Evolutionary conservation across 2,888 invertebrate genomes (phyloP), one percentile per base, ranked within the genome.

Genomic region (Epirrhoe tristata): DNA sequence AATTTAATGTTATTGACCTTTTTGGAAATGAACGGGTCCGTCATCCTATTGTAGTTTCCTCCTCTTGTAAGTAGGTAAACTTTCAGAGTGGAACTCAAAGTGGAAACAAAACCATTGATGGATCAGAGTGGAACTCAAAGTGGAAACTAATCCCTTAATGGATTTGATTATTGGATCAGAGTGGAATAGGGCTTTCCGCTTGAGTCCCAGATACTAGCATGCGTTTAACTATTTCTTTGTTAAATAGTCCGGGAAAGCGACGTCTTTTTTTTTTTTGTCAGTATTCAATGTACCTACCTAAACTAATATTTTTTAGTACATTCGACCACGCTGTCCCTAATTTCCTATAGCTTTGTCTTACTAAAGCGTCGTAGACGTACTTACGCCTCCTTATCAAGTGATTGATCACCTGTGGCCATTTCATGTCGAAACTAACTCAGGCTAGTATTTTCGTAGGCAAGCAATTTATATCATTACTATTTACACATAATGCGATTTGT

Each of bases 401-500:
- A 81, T 83, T 84, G 82, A 86, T 82, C 74, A 76, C 79, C 73
- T 36, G 76, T 72, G 62, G 67, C 61, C 72, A 73, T 66, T 67
- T 52, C 67, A 75, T 90, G 87, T 84, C 74, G 85, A 80, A 87
- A 90, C 66, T 71, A 73, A 80, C 80, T 80, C 71, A 74, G 74
- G 73, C 74, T 63, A 70, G 53, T 77, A 79, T 77, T 81, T 80
- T 77, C 75, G 71, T 73, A 81, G 83, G 83, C 82, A 79, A 65
- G 84, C 82, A 88, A 87, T 90, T 89, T 85, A 78, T 84, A 83
- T 81, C 82, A 84, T 84, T 84, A 83, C 80, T 77, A 85, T 83
- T 88, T 85, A 84, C 80, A 81, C 81, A 82, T 85, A 87, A 83
- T 84, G 84, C 74, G 73, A 81, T 85, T 84, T 85, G 80, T 85